phyloP scores from a whole-genome alignment of 1,140 invertebrate species.

The Cotesia glomerata region DNA sequence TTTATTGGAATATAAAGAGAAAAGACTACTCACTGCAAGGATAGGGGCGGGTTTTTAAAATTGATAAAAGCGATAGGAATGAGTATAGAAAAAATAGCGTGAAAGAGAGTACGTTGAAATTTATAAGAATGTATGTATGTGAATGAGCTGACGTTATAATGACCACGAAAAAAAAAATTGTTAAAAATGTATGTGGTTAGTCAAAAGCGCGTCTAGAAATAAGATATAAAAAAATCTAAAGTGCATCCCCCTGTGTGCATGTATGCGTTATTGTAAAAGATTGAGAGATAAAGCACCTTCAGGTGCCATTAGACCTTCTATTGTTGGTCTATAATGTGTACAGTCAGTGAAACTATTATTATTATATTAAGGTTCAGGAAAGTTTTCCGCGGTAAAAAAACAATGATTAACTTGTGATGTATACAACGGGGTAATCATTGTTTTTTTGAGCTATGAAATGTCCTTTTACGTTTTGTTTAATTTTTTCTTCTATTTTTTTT shows the following conservation, averaged over 20 bases:
- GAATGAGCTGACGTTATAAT: conserved; percentile 11
- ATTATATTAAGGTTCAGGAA: conserved; percentile 58
- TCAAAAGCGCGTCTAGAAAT: conserved; percentile 22
- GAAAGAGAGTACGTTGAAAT: conserved; percentile 32
- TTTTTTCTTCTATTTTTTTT: too few species aligned
- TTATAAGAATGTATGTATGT: conserved; percentile 24
- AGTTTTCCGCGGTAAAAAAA: conserved; percentile 38
- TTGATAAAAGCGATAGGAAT: conserved; percentile 23
- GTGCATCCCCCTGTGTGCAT: conserved; percentile 48
- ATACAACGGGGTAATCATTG: conserved; percentile 9
- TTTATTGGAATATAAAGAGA: conserved; percentile 25
- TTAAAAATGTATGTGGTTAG: conserved; percentile 16
- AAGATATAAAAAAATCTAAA: conserved; percentile 28
- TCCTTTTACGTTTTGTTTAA: conserved; percentile 13
- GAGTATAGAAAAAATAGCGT: conserved; percentile 28
- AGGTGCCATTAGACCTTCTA: conserved; percentile 59
- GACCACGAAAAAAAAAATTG: conserved; percentile 12
- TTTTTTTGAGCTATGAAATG: conserved; percentile 9
- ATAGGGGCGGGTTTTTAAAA: conserved; percentile 13
- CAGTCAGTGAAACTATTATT: conserved; percentile 64
- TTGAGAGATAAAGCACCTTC: conserved; percentile 39
- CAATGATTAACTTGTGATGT: conserved; percentile 10
- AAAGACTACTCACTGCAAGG: conserved; percentile 30
- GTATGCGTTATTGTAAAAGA: conserved; percentile 42
- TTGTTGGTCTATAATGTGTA: conserved; percentile 65